Evolutionary conservation across 2,888 invertebrate species (phyloP).

Genomic region (Pandemis corylana): DNA sequence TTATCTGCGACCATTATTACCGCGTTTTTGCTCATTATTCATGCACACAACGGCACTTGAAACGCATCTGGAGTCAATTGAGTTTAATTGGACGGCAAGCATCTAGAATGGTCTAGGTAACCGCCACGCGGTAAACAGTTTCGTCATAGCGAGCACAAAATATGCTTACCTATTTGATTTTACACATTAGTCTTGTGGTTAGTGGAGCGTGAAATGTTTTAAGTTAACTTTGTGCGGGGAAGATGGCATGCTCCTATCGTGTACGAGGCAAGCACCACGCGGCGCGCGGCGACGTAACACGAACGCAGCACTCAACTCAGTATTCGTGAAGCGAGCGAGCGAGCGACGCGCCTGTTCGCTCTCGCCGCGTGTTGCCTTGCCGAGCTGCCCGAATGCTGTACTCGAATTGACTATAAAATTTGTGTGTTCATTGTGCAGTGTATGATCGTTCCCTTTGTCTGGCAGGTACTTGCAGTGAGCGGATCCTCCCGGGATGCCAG

Average conservation of each 20-base stretch:
- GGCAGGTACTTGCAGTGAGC: conserved; percentile 60
- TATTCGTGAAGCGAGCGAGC: conserved; percentile 70
- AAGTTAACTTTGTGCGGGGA: conserved; percentile 55
- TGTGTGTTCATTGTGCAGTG: conserved; percentile 65
- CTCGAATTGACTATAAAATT: conserved; percentile 59
- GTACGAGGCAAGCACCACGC: conserved; percentile 19
- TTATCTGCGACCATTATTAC: conserved; percentile 19
- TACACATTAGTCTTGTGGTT: conserved; percentile 72
- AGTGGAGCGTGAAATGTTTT: conserved; percentile 75
- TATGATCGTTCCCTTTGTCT: conserved; percentile 70
- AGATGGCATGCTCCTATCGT: conserved; percentile 41
- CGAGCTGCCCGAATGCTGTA: conserved; percentile 44
- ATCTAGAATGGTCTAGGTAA: conserved; percentile 27
- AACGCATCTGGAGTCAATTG: conserved; percentile 7
- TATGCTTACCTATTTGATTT: conserved; percentile 63
- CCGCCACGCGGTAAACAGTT: conserved; percentile 18
- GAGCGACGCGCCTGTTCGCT: conserved; percentile 58
- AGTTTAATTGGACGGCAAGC: conserved; percentile 14
- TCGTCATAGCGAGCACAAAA: conserved; percentile 42
- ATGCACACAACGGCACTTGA: conserved; percentile 23
- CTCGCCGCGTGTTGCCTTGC: conserved; percentile 36
- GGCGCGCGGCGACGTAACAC: conserved; percentile 35
- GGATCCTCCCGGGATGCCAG: conserved; percentile 72
- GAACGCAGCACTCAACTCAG: conserved; percentile 55
- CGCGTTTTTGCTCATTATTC: conserved; percentile 36